phyloP scores from a whole-genome alignment of 2,113 vertebrate genomes.

The Oreotragus oreotragus region DNA sequence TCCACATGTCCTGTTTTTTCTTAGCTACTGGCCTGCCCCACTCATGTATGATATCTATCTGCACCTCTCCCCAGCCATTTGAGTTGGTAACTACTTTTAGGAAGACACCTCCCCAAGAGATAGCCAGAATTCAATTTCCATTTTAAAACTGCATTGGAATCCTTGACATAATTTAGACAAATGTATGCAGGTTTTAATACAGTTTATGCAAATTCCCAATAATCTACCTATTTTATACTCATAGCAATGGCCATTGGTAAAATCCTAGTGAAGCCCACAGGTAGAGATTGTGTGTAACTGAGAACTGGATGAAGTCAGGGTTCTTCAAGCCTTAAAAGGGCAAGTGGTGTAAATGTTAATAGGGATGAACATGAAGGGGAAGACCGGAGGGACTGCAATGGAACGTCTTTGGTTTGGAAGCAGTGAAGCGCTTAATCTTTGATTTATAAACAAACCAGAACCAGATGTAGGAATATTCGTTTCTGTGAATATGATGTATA shows the following conservation, averaged over 20 bases:
- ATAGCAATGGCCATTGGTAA: not conserved
- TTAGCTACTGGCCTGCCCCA: not conserved
- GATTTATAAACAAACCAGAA: conserved; percentile 27
- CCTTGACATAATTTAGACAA: not conserved
- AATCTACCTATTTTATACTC: not conserved
- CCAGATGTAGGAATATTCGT: not conserved
- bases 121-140: conserved; percentile 29
- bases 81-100: not conserved
- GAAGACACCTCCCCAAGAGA: not conserved
- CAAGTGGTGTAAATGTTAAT: not conserved
- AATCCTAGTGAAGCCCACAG: not conserved
- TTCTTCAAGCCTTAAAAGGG: not conserved
- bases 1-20: not conserved
- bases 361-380: not conserved
- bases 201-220: conserved; percentile 5
- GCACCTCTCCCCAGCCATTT: not conserved
- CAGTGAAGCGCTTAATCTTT: not conserved
- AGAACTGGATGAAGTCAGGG: not conserved
- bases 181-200: not conserved
- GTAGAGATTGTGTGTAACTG: not conserved
- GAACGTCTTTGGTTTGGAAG: conserved; percentile 16
- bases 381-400: not conserved
- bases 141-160: not conserved
- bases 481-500: not conserved
- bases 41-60: not conserved